These are phyloP conservation scores for Drosophila chauvacae DNA, from an alignment of 1,140 invertebrate genomes.

Conservation along the genomic window DNA sequence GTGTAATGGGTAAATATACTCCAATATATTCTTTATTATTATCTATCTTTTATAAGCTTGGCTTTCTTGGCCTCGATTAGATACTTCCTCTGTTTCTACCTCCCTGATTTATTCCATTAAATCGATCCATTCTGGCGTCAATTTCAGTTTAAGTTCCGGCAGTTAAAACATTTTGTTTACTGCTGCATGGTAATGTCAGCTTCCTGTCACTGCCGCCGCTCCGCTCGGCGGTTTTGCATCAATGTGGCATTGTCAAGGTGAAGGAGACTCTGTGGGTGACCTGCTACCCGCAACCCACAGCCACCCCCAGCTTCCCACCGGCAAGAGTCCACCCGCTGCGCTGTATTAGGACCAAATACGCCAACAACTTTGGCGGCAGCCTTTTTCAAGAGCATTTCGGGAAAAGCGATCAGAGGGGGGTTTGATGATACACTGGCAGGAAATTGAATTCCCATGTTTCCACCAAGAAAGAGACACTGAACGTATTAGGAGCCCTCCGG, in stretches of 20 bases:
- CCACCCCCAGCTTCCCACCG: neutral
- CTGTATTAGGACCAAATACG: neutral
- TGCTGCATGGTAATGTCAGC: conserved; percentile 12
- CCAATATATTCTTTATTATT: no score
- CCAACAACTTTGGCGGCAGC: conserved; percentile 7
- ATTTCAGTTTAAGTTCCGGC: conserved; percentile 23
- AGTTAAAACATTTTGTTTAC: conserved; percentile 21
- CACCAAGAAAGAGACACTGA: conserved; percentile 5
- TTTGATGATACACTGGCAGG: conserved; percentile 36
- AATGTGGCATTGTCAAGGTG: conserved; percentile 38
- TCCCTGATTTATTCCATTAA: neutral
- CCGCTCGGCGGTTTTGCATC: conserved; percentile 1
- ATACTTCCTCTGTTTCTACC: no score
- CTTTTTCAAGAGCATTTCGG: conserved; percentile 53
- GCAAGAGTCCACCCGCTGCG: conserved; percentile 13
- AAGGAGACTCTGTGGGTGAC: conserved; percentile 21
- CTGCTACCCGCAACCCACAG: neutral
- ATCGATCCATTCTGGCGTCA: conserved; percentile 3
- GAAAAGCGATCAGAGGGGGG: conserved; percentile 2
- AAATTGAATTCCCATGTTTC: conserved; percentile 69
- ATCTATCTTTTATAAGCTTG: neutral
- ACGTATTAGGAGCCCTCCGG: conserved; percentile 5
- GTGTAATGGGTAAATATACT: no score
- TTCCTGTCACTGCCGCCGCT: neutral
- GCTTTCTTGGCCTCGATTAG: neutral